Evolutionary conservation across 2,888 invertebrate genomes (phyloP).

Genomic region (Orthonychiurus folsomi): DNA sequence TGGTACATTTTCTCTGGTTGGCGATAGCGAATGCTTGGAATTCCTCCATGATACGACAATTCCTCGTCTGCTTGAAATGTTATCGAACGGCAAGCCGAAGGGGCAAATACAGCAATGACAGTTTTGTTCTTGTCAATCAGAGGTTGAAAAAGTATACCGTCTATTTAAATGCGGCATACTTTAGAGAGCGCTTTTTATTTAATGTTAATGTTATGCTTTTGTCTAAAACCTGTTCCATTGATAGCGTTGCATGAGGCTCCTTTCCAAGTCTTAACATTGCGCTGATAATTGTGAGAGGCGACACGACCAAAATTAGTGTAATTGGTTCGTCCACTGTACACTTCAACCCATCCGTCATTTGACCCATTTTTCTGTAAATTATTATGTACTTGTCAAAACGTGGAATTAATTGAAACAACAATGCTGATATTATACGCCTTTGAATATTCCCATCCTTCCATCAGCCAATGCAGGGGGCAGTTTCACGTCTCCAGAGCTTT

Average conservation of each 20-base stretch:
- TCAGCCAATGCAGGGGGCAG: conserved; percentile 11
- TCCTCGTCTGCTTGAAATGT: conserved; percentile 47
- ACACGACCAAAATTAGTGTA: conserved; percentile 24
- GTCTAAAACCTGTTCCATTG: no score
- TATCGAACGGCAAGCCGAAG: conserved; percentile 43
- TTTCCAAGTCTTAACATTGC: conserved; percentile 28
- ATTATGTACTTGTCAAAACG: not conserved
- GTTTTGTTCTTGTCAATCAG: conserved; percentile 40
- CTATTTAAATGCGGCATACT: conserved; percentile 15
- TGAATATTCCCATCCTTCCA: conserved; percentile 19
- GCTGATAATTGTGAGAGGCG: conserved; percentile 25
- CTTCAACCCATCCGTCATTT: conserved; percentile 16
- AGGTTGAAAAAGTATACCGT: conserved; percentile 41
- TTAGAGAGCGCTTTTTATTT: not conserved
- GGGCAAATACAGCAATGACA: conserved; percentile 42
- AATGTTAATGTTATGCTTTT: not conserved
- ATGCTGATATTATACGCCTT: conserved; percentile 18
- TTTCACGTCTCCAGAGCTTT: conserved; percentile 17
- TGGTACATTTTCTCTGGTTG: conserved; percentile 8
- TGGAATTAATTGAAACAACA: not conserved
- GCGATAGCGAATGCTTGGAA: not conserved
- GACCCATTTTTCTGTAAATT: conserved; percentile 20
- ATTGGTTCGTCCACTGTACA: conserved; percentile 26
- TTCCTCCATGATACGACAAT: conserved; percentile 5
- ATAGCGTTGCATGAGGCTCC: conserved; percentile 41